phyloP scores from a whole-genome alignment of 2,888 invertebrate species.

The Junonia oenone region DNA sequence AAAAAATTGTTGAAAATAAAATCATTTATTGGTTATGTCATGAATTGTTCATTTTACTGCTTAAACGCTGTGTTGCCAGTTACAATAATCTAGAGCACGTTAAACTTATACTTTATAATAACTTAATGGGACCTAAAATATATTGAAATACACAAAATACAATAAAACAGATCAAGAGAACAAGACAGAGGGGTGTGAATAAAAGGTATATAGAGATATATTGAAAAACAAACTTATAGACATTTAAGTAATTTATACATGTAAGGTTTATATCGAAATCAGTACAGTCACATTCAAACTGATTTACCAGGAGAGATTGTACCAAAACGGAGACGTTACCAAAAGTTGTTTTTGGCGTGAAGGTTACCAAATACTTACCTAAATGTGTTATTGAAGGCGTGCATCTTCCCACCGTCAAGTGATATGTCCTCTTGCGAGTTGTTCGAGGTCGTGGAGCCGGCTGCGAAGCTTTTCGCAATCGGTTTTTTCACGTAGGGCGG shows the following conservation, averaged over 20 bases:
- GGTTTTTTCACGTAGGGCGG: slow-evolving; percentile 93
- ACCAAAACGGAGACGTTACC: no score
- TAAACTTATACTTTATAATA: slow-evolving; percentile 22
- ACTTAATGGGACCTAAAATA: slow-evolving; percentile 25
- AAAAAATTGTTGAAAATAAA: no score
- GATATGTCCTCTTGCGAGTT: slow-evolving; percentile 90
- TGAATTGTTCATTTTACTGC: no score
- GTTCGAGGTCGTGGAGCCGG: slow-evolving; percentile 82
- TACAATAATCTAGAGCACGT: slow-evolving; percentile 26
- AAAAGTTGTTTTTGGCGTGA: no score
- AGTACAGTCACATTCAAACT: slow-evolving; percentile 9
- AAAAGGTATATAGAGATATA: neutral
- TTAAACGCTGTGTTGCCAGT: neutral
- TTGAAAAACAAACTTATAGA: slow-evolving; percentile 4
- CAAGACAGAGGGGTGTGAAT: slow-evolving; percentile 1
- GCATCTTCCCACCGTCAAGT: slow-evolving; percentile 90
- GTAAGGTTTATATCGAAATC: slow-evolving; percentile 1
- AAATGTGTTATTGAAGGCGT: slow-evolving; percentile 88
- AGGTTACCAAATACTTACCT: slow-evolving; percentile 77
- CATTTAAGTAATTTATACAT: slow-evolving; percentile 5
- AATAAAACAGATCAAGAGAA: slow-evolving; percentile 10
- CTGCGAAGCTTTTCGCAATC: slow-evolving; percentile 85
- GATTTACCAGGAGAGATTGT: slow-evolving; percentile 3
- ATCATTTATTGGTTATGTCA: no score
- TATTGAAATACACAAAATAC: slow-evolving; percentile 17